A percentile compares a stretch with the other conserved stretches of the same genome.
phyloP scores from a whole-genome alignment of 2,888 invertebrate genomes.

The Drosophila mayaguana region DNA sequence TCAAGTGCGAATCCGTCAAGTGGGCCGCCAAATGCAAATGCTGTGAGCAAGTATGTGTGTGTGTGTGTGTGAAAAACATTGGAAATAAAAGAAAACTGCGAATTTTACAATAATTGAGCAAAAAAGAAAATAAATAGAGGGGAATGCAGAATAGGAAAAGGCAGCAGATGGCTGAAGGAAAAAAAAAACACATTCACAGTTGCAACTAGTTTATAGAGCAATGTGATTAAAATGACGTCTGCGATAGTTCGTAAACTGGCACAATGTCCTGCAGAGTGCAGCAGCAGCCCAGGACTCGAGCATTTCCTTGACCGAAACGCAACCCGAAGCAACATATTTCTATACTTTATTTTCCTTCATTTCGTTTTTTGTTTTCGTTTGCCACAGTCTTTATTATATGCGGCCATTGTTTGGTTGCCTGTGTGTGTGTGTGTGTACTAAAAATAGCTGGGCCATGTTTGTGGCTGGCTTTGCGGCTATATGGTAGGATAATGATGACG shows the following conservation, averaged over 20 bases:
- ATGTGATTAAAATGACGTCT: constrained; percentile 74
- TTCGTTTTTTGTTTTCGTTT: constrained; percentile 15
- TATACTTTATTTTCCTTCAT: constrained; percentile 18
- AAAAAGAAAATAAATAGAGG: neutral
- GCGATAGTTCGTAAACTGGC: constrained; percentile 62
- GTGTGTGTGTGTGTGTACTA: constrained; percentile 37
- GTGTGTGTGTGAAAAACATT: constrained; percentile 10
- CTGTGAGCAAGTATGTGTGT: constrained; percentile 14
- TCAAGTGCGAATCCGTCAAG: constrained; percentile 69
- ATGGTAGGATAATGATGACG: constrained; percentile 61
- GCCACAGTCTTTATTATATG: constrained; percentile 59
- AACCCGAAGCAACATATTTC: constrained; percentile 61
- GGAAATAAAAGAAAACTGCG: constrained; percentile 21
- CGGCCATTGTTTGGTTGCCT: constrained; percentile 61
- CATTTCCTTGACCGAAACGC: constrained; percentile 77
- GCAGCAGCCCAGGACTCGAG: constrained; percentile 33
- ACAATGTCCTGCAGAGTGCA: constrained; percentile 66
- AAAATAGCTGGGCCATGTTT: constrained; percentile 60
- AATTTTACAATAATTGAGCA: constrained; percentile 44
- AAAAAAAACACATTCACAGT: constrained; percentile 14
- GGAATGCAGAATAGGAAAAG: neutral
- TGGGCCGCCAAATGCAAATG: constrained; percentile 71
- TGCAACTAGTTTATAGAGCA: constrained; percentile 56
- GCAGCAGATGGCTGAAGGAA: no score
- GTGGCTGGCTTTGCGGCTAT: constrained; percentile 26